Base-by-base conservation (phyloP, 2,113 vertebrate genomes). In the Turdus rufiventris region DNA sequence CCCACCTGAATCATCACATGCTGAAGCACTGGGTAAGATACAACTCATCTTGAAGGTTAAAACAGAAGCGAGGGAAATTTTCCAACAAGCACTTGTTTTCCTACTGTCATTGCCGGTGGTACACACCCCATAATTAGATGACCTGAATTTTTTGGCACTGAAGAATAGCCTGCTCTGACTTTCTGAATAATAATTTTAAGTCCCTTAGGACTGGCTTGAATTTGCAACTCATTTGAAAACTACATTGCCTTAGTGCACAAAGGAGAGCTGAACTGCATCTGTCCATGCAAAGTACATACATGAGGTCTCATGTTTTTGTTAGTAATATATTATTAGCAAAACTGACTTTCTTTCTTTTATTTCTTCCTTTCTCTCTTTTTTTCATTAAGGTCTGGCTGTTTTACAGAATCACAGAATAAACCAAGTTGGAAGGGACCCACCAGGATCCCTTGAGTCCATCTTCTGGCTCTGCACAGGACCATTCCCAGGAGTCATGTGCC, bases 31-130 rank as follows among this genome's bases (percentile, higher is more conserved):
- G n/a, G n/a, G 25, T 57, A 60, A 73, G 42, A 58, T 2, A 24
- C 40, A 75, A 12, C 43, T 68, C 50, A 31, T 53, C 75, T 10
- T 25, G 31, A 76, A 88, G 68, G 51, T 63, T n/a, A 66, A 70
- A 83, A 79, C 1, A 14, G 43, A 86, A 54, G 60, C 5, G 38
- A 86, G 38, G 60, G 80, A 83, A 58, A 34, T 17, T 76, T 81
- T 91, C 61, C 43, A 62, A 4, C 3, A 14, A 38, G 34, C 24
- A 18, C 23, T n/a, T 13, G 7, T 58, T 63, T 65, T 93, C 50
- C 54, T 76, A 8, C 54, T 40, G 50, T 34, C 1, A 2, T 38
- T 54, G 62, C 16, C 0, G 0, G n/a, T 21, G 17, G 48, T 29
- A 33, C 48, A 40, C 14, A 28, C 24, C 21, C 51, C 29, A 5